Evolutionary conservation across 2,113 vertebrate genomes (phyloP).

Genomic region (Puffinus mauretanicus): DNA sequence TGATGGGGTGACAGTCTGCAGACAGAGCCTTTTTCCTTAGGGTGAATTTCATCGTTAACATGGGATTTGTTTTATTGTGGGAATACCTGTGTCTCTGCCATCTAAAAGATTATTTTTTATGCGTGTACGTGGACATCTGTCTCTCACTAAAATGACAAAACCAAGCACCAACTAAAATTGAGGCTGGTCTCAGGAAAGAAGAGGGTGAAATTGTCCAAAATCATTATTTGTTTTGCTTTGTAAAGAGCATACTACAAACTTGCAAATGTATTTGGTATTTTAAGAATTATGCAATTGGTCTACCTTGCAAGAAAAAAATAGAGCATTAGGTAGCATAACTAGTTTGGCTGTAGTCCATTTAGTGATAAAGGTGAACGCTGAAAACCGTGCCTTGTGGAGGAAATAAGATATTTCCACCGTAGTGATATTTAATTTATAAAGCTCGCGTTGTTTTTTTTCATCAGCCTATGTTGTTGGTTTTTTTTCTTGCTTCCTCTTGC

Average conservation of each 20-base stretch:
- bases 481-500: neutral
- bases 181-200: neutral
- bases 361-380: neutral
- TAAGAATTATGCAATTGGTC: neutral
- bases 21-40: neutral
- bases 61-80: neutral
- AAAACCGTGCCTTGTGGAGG: neutral
- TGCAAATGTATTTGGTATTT: neutral
- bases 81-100: neutral
- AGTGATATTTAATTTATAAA: neutral
- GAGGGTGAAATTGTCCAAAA: neutral
- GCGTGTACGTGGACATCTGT: fast-evolving
- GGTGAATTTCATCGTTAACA: fast-evolving
- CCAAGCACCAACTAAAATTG: neutral
- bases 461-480: neutral
- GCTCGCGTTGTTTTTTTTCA: fast-evolving
- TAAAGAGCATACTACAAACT: neutral
- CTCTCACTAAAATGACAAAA: neutral
- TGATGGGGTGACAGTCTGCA: neutral
- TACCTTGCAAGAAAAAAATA: neutral
- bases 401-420: neutral
- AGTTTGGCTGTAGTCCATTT: neutral
- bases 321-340: neutral
- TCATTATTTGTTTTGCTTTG: neutral
- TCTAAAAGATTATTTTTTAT: neutral